Conservation (phyloP, 2,113 vertebrate genomes). For the Rhombomys opimus region DNA sequence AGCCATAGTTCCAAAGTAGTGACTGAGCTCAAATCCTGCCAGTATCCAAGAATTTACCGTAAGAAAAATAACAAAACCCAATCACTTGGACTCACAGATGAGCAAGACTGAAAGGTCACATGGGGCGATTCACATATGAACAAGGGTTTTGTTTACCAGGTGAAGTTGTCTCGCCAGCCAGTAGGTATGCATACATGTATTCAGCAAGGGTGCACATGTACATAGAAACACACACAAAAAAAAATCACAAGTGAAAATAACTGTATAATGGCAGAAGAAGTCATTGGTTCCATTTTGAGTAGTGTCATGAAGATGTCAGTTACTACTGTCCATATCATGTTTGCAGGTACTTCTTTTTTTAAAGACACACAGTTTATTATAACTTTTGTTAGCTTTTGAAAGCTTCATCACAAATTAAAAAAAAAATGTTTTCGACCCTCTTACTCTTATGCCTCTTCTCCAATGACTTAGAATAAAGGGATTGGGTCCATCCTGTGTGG, state of each 20-base stretch:
- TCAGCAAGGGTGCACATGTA: neutral
- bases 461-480: conserved; percentile 1
- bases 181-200: too few species aligned
- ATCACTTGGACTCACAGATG: neutral
- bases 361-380: neutral
- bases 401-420: neutral
- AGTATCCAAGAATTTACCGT: neutral
- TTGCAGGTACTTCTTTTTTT: neutral
- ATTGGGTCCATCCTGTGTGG: neutral
- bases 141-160: neutral
- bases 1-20: neutral
- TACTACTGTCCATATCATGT: neutral
- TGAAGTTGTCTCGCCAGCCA: neutral
- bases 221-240: neutral
- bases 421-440: neutral
- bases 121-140: neutral
- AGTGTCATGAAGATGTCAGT: neutral
- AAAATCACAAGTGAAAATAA: neutral
- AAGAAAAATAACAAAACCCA: neutral
- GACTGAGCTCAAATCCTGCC: neutral
- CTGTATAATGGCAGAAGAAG: too few species aligned
- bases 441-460: neutral
- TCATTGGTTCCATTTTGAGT: too few species aligned
- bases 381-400: neutral
- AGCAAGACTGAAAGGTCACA: neutral